Conservation (phyloP, 1,140 invertebrate genomes). For the Bursaphelenchus mucronatus region DNA sequence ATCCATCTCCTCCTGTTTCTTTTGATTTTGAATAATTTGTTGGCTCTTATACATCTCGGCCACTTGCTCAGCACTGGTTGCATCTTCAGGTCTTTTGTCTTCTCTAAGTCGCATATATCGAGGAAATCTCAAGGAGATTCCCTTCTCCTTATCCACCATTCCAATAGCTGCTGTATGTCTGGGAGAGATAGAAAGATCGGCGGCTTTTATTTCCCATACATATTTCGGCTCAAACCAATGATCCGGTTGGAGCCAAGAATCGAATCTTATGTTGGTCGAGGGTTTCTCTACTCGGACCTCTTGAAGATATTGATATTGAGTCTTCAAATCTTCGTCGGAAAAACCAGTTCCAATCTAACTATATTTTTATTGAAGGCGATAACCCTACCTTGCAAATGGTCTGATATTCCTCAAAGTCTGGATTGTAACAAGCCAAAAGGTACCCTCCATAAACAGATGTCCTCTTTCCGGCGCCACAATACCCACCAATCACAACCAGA, state of each 20-base stretch:
- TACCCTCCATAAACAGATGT: constrained; percentile 92
- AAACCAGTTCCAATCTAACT: constrained; percentile 92
- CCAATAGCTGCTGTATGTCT: constrained; percentile 83
- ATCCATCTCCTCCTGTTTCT: too few relatives aligned
- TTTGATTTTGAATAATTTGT: too few relatives aligned
- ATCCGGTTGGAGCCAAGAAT: constrained; percentile 75
- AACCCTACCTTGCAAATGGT: constrained; percentile 75
- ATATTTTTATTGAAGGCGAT: constrained; percentile 1
- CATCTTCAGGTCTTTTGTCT: constrained; percentile 87
- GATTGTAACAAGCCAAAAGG: constrained; percentile 90
- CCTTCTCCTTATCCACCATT: constrained; percentile 65
- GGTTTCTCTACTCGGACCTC: constrained; percentile 65
- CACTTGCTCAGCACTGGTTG: constrained; percentile 80
- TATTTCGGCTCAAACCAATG: constrained; percentile 78
- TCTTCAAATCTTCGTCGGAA: constrained; percentile 79
- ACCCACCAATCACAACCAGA: constrained; percentile 89
- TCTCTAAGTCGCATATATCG: constrained; percentile 74
- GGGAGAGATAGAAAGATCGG: constrained; percentile 89
- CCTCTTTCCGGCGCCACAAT: constrained; percentile 85
- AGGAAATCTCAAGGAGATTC: constrained; percentile 91
- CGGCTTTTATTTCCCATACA: constrained; percentile 96
- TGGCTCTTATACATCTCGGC: constrained; percentile 68
- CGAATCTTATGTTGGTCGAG: constrained; percentile 83
- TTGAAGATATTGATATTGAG: constrained; percentile 73
- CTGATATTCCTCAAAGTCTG: constrained; percentile 87